Evolutionary conservation across 2,797 vertebrate species (phyloP), one percentile per base, ranked within the genome.

Genomic region (Vultur gryphus): DNA sequence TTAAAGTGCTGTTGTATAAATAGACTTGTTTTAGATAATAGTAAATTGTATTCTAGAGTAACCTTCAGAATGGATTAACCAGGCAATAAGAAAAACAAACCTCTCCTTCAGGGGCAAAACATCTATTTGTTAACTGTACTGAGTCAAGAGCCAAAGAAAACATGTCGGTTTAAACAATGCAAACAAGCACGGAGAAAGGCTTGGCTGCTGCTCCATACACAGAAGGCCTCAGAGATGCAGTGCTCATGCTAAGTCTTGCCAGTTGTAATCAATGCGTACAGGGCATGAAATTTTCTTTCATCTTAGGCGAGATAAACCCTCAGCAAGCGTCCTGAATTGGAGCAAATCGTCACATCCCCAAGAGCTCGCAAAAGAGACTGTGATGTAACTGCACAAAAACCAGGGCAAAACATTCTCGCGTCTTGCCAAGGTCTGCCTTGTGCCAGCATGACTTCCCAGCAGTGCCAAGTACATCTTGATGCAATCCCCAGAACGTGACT

Each of bases 31-130:
- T 89, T 43, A 75, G 76, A 76, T 78, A 90, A 94, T 10, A 92
- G 75, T 83, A 94, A 92, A 89, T 75, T 77, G 49, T 62, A 78
- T 87, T 89, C 49, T 71, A 61, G 57, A 84, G 87, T 87, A 95
- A 93, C 90, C 70, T 96, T 93, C 93, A 92, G 90, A 93, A 91
- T 35, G 75, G 89, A 89, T 97, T 96, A 96, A 67, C 35, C 61
- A 83, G 61, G 92, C 94, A 87, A 39, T 83, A 93, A 95, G 82
- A 80, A 95, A 95, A 97, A 97, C 92, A 97, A 97, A 93, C 90
- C 58, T 92, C 65, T 95, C 94, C 92, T 96, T 96, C 89, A 87
- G 89, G 85, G 87, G 90, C 87, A 96, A 97, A 97, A 93, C 92
- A 93, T 92, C 37, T 95, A 91, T 97, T 97, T 93, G 93, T 96